Evolutionary conservation across 2,797 vertebrate genomes (phyloP).

Genomic region (Apodemus agrarius): DNA sequence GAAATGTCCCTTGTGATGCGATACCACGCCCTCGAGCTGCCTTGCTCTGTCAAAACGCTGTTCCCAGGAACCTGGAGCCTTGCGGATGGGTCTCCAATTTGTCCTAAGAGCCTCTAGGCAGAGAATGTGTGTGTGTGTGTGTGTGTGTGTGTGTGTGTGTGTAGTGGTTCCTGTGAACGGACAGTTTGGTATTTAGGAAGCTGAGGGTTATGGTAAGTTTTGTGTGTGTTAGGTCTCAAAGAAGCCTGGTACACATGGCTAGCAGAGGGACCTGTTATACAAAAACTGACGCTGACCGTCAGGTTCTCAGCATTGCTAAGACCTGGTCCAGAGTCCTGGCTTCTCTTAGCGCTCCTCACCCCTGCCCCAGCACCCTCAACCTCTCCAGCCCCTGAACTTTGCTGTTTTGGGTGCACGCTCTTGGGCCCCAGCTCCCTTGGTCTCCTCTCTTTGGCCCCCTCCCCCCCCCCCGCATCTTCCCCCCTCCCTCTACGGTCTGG

Average conservation of each 20-base stretch:
- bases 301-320: neutral
- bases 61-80: neutral
- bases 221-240: neutral
- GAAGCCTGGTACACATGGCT: neutral
- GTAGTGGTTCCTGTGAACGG: neutral
- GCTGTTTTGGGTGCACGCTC: neutral
- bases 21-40: neutral
- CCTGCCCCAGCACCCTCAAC: neutral
- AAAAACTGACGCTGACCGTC: neutral
- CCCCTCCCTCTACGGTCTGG: neutral
- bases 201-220: neutral
- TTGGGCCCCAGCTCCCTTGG: neutral
- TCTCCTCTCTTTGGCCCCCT: neutral
- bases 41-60: neutral
- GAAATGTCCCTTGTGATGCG: neutral
- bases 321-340: neutral
- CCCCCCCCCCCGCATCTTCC: too few relatives aligned
- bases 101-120: conserved; percentile 50
- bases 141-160: neutral
- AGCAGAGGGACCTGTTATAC: neutral
- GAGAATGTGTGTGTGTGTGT: neutral
- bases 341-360: neutral
- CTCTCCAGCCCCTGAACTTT: neutral
- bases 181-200: conserved; percentile 38
- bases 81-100: neutral